Percentiles rank a stretch among this genome's conserved stretches.
Evolutionary conservation across 1,140 invertebrate species (phyloP).

Genomic region (Orchesella cincta): DNA sequence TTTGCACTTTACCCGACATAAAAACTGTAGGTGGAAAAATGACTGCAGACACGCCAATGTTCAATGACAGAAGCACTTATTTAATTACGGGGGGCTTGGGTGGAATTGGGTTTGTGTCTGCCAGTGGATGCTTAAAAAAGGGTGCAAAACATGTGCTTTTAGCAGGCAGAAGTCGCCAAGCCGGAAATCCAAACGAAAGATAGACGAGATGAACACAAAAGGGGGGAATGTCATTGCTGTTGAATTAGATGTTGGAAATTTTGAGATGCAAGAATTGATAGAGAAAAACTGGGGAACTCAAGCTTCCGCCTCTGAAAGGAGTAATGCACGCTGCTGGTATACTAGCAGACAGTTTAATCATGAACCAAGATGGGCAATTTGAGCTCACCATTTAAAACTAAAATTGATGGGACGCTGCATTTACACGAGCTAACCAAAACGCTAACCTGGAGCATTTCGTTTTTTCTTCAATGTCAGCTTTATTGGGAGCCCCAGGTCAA

Average conservation of each 20-base stretch:
- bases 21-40: background rate
- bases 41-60: background rate
- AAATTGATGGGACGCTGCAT: background rate
- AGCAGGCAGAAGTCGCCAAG: background rate
- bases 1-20: background rate
- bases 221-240: background rate
- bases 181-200: background rate
- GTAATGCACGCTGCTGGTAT: background rate
- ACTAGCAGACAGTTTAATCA: background rate
- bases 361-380: background rate
- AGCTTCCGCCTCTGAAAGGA: background rate
- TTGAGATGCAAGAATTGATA: background rate
- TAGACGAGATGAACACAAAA: background rate
- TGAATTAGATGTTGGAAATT: background rate
- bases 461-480: background rate
- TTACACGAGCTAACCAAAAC: background rate
- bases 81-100: constrained; percentile 5
- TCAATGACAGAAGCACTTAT: background rate
- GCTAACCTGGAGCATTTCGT: background rate
- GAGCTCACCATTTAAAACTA: background rate
- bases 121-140: background rate
- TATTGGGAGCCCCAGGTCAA: background rate
- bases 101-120: constrained; percentile 12
- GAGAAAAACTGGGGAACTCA: background rate
- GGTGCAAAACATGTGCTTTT: background rate